Conservation (phyloP, 2,888 invertebrate species). For the Odontothrips loti region DNA sequence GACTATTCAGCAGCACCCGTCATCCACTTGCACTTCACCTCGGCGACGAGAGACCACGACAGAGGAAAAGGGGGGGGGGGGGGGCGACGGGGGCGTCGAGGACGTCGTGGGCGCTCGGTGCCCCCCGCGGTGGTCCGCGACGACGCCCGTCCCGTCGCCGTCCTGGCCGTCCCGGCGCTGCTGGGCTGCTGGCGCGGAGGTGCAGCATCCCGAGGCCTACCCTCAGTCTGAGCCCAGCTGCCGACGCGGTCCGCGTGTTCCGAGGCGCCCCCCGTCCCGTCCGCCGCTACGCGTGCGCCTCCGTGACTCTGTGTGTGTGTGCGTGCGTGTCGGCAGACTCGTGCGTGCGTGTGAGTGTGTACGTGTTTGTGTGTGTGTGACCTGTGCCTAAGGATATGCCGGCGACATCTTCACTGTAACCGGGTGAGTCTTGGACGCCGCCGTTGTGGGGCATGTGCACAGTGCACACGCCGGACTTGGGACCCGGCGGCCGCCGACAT, state of each 20-base stretch:
- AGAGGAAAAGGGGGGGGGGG: background rate
- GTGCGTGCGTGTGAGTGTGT: background rate
- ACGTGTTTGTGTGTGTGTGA: background rate
- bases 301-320: background rate
- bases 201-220: background rate
- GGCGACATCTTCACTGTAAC: background rate
- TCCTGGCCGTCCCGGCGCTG: background rate
- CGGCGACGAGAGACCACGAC: background rate
- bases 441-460: background rate
- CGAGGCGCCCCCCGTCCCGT: background rate
- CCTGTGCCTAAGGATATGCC: background rate
- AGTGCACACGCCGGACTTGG: background rate
- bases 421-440: background rate
- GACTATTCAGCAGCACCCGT: too few relatives aligned
- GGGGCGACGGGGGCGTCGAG: background rate
- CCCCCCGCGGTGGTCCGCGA: background rate
- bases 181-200: background rate
- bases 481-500: background rate
- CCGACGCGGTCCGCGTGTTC: background rate
- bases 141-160: background rate
- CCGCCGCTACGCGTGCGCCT: background rate
- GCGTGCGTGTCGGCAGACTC: background rate
- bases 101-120: background rate
- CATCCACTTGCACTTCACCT: too few relatives aligned
- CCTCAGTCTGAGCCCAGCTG: background rate